Percentiles rank a stretch among this genome's conserved stretches.
Conservation (phyloP, 2,113 vertebrate genomes). For the Spilogale gracilis region DNA sequence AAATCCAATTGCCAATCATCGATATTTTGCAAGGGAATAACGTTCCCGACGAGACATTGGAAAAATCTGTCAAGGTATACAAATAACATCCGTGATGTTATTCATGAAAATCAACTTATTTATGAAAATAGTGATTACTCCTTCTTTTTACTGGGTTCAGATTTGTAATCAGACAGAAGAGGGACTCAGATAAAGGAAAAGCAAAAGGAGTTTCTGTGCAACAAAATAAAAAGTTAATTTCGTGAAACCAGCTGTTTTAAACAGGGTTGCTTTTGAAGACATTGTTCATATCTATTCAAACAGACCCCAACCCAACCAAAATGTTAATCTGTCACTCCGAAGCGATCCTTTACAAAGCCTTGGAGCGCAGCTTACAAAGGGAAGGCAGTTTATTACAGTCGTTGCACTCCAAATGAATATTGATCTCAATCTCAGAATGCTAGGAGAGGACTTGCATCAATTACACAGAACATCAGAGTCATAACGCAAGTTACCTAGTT, state of each 20-base stretch:
- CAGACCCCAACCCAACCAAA: conserved; percentile 75
- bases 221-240: conserved; percentile 71
- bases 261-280: conserved; percentile 58
- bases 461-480: conserved; percentile 89
- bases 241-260: conserved; percentile 70
- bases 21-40: conserved; percentile 65
- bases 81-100: conserved; percentile 51
- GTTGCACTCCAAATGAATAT: conserved; percentile 90
- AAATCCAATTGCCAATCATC: conserved; percentile 6
- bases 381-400: conserved; percentile 88
- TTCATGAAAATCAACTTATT: conserved; percentile 71
- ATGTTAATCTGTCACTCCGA: conserved; percentile 79
- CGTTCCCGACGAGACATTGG: background rate
- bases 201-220: conserved; percentile 57
- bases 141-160: background rate
- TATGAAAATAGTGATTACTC: conserved; percentile 34
- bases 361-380: conserved; percentile 85
- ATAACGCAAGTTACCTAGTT: conserved; percentile 87
- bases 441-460: conserved; percentile 89
- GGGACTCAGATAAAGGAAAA: conserved; percentile 41
- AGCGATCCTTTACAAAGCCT: conserved; percentile 82
- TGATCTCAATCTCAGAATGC: conserved; percentile 89
- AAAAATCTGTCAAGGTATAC: conserved; percentile 27
- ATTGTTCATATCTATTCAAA: conserved; percentile 77
- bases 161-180: background rate